Base-by-base conservation (phyloP, 2,888 invertebrate genomes). In the Xestia rhomboidea region DNA sequence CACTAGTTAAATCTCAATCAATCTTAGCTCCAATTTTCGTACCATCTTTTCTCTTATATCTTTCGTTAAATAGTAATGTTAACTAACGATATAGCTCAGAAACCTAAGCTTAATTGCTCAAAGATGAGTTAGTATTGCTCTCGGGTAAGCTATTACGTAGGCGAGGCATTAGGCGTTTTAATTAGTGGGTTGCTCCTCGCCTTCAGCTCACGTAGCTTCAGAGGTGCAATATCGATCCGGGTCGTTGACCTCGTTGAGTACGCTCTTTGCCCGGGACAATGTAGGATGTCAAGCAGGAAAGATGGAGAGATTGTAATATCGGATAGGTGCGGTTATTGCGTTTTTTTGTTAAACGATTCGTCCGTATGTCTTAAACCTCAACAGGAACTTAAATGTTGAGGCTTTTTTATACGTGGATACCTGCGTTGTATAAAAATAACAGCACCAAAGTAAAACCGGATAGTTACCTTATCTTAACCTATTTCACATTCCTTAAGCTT, bases 221-320 rank as follows among this genome's bases (percentile, higher is more conserved):
- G 57, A 82, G 88, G 88, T 91, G 92, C 92, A 92, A 63, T 91
- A 92, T 92, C 73, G 92, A 92, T 89, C 92, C 84, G 66, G 91
- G 92, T 83, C 89, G 81, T 88, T 89, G 88, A 89, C 87, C 89
- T 44, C 68, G 51, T 57, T 64, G 18, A 46, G 64, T 5, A 46
- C 66, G 41, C 49, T 74, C 79, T 60, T 69, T 46, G 3, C 46
- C 34, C 24, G 15, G 63, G 57, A 24, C 57, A 51, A 41, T 51
- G 69, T 49, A 60, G 57, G 34, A 44, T 73, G 73, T 38, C 30
- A 74, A 51, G 73, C 34, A 62, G 34, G 34, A 21, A 57, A 51
- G 63, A 4, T 27, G 15, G 13, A 24, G 68, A 30, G 21, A 64
- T 72, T 46, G 1, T 69, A 54, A 62, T 34, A 34, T 21, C 24